A percentile compares a stretch with the other conserved stretches of the same genome.
These are phyloP conservation scores for Nixonia krombeini DNA, from an alignment of 1,140 invertebrate species.

Conservation along the genomic window DNA sequence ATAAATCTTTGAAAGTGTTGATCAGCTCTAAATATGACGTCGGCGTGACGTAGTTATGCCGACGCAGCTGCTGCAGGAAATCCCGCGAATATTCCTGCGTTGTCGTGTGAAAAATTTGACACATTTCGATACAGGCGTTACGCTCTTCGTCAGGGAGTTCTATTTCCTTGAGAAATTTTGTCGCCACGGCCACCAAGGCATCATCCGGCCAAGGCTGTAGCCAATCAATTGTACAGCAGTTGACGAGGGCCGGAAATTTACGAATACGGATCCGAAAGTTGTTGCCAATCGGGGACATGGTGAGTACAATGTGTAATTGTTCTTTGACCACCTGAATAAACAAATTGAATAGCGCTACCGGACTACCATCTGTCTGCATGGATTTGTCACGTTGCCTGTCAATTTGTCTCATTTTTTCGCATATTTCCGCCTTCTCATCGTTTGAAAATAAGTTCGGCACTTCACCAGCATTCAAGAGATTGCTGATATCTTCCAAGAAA, in stretches of 20 bases:
- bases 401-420: slow-evolving; percentile 93
- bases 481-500: slow-evolving; percentile 95
- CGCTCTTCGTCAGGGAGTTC: slow-evolving; percentile 82
- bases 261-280: slow-evolving; percentile 87
- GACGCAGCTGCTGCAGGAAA: slow-evolving; percentile 80
- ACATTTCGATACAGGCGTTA: slow-evolving; percentile 85
- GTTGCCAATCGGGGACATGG: slow-evolving; percentile 94
- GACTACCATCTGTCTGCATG: slow-evolving; percentile 92
- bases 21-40: slow-evolving; percentile 96
- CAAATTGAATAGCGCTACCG: slow-evolving; percentile 92
- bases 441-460: slow-evolving; percentile 91
- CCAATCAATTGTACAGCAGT: slow-evolving; percentile 98
- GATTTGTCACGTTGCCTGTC: slow-evolving; percentile 92
- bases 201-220: slow-evolving; percentile 95
- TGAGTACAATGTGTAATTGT: slow-evolving; percentile 92
- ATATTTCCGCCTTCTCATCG: slow-evolving; percentile 93
- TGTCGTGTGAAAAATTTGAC: slow-evolving; percentile 91
- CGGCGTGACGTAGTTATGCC: slow-evolving; percentile 93
- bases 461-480: slow-evolving; percentile 94
- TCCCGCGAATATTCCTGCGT: slow-evolving; percentile 83
- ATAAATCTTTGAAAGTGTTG: slow-evolving; percentile 88
- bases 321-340: slow-evolving; percentile 92
- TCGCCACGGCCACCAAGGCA: slow-evolving; percentile 91
- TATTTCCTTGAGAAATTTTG: slow-evolving; percentile 87
- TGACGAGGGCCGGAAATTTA: slow-evolving; percentile 95